Evolutionary conservation across 1,140 invertebrate species (phyloP), one percentile per base, ranked within the genome.

Genomic region (Calliopsis andreniformis): DNA sequence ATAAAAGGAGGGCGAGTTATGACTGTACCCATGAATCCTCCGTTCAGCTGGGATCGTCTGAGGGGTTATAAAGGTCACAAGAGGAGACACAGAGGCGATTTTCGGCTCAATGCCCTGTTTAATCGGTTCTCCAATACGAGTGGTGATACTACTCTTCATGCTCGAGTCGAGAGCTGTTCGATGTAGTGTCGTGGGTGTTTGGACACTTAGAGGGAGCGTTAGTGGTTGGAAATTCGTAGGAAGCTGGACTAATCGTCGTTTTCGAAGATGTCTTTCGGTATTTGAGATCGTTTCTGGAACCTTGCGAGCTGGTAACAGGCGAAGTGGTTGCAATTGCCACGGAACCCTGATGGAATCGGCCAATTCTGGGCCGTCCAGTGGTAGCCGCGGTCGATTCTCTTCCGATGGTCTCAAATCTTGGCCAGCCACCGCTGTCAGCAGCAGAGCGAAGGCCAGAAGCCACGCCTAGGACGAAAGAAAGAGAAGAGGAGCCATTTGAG

Each of bases 231-330:
- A 85, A 77, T 66, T 75, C 30, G 63, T 45, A 3, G 61, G 78
- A 49, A 80, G 55, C 70, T 86, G 75, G 12, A 32, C 43, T 45
- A 88, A 77, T 71, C 89, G 86, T 62, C 87, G 83, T 79, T 88
- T 88, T 32, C 87, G 81, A 10, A 83, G 84, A 45, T 82, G 85
- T 56, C 66, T 86, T 30, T 83, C 68, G 58, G 49, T 6, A 32
- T 62, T 70, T 43, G 51, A 42, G 51, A 78, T 71, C 69, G 49
- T 64, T 70, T 42, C 23, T 6, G 61, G 69, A 49, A 69, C 67
- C 47, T 51, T 49, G 23, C 32, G 30, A 12, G 14, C 20, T 25
- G 47, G 45, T 16, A 72, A 75, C 47, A 79, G 63, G 20, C 73
- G 72, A 18, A 78, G 58, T n/a, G 69, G 55, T 30, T 81, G 76